phyloP scores from a whole-genome alignment of 2,888 invertebrate species.

The Cosmia pyralina region DNA sequence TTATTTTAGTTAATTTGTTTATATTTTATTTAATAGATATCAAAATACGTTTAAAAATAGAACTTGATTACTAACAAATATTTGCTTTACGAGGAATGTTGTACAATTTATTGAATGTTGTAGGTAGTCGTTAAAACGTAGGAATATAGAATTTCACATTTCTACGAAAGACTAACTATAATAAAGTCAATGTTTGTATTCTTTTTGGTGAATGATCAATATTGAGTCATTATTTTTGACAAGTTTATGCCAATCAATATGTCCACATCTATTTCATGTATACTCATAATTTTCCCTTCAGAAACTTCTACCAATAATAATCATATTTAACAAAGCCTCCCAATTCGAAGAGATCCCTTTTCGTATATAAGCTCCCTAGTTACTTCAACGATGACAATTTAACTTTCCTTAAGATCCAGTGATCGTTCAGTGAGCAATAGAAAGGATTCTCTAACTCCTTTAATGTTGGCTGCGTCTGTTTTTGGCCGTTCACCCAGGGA shows the following conservation, averaged over 20 bases:
- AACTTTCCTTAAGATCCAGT: conserved; percentile 50
- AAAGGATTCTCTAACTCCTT: conserved; percentile 47
- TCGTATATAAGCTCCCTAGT: conserved; percentile 30
- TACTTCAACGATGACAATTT: conserved; percentile 56
- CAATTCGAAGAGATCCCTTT: conserved; percentile 16
- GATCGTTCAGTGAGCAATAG: conserved; percentile 54
- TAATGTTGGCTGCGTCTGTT: conserved; percentile 35
- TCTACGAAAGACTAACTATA: neutral
- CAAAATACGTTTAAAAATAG: neutral
- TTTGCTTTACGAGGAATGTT: neutral
- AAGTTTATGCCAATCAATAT: neutral
- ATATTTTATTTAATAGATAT: neutral
- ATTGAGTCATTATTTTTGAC: too few relatives aligned
- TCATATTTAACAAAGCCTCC: conserved; percentile 19
- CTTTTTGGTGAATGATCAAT: neutral
- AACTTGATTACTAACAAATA: neutral
- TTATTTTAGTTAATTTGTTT: conserved; percentile 19
- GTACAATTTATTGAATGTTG: neutral
- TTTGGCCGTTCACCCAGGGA: conserved; percentile 12
- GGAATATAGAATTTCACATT: neutral
- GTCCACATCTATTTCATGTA: neutral
- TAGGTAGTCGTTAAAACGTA: neutral
- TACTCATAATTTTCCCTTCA: neutral
- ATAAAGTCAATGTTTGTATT: too few relatives aligned
- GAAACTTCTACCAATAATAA: neutral